These are phyloP conservation scores for Parazoanthus swiftii DNA, from an alignment of 92 coral and sea anemone genomes.

Conservation along the genomic window DNA sequence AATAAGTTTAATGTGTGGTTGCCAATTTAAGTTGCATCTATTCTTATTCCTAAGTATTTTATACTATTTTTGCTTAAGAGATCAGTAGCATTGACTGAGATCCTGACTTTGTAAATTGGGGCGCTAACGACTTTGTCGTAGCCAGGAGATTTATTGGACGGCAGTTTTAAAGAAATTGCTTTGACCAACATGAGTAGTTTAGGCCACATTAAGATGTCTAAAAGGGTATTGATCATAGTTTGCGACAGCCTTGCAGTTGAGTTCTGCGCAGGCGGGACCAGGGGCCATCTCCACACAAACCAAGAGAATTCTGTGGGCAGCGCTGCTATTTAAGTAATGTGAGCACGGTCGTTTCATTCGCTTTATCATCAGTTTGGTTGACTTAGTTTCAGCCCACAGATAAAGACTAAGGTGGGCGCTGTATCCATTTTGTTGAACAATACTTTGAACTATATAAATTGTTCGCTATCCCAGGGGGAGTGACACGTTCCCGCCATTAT, in stretches of 20 bases:
- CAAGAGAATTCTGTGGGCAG: neutral
- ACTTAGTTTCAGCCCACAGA: neutral
- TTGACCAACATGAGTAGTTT: too few relatives aligned
- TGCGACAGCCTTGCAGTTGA: neutral
- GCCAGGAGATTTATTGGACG: too few relatives aligned
- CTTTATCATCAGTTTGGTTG: neutral
- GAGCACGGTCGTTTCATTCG: constrained; percentile 2
- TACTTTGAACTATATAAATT: neutral
- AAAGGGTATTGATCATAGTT: neutral
- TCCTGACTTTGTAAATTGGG: too few relatives aligned
- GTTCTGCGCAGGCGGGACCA: neutral
- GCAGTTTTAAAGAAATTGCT: too few relatives aligned
- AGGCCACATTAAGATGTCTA: too few relatives aligned
- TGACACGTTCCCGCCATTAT: too few relatives aligned
- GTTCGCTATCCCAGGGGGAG: neutral
- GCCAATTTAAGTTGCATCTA: too few relatives aligned
- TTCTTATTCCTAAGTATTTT: too few relatives aligned
- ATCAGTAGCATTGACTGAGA: too few relatives aligned
- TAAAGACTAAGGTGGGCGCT: neutral
- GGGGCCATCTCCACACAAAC: neutral
- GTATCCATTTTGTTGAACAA: neutral
- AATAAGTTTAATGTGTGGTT: too few relatives aligned
- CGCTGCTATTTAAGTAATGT: neutral
- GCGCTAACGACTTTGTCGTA: too few relatives aligned
- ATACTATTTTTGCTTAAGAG: too few relatives aligned